These are phyloP conservation scores for Hydrolagus colliei DNA, from an alignment of 2,797 vertebrate genomes.

Conservation along the genomic window DNA sequence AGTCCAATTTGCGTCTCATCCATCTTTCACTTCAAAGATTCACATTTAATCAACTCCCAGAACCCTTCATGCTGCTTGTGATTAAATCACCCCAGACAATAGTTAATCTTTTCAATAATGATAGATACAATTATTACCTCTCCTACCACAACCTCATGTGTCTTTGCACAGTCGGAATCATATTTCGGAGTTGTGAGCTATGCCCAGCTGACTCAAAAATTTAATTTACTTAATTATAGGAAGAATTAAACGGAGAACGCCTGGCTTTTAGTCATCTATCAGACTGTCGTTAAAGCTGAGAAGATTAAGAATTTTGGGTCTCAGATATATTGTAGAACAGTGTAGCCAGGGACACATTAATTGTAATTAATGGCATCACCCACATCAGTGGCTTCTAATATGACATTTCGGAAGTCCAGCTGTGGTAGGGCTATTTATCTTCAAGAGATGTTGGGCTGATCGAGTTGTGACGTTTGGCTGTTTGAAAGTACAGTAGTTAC, in stretches of 20 bases:
- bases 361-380: slow-evolving; percentile 41
- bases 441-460: neutral
- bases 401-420: slow-evolving; percentile 8
- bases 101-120: slow-evolving; percentile 26
- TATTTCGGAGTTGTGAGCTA: slow-evolving; percentile 42
- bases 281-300: slow-evolving; percentile 38
- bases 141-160: slow-evolving; percentile 36
- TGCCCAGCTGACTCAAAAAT: slow-evolving; percentile 51
- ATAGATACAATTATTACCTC: slow-evolving; percentile 41
- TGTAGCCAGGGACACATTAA: slow-evolving; percentile 42
- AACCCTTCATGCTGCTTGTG: neutral
- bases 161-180: slow-evolving; percentile 37
- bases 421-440: neutral
- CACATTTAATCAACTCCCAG: slow-evolving; percentile 10
- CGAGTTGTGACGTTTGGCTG: neutral
- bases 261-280: slow-evolving; percentile 52
- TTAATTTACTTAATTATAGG: slow-evolving; percentile 59
- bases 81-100: neutral
- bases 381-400: slow-evolving; percentile 19
- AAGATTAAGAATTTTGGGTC: neutral
- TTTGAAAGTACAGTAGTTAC: slow-evolving; percentile 3
- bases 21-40: neutral
- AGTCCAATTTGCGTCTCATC: neutral
- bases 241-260: slow-evolving; percentile 47
- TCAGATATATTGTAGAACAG: slow-evolving; percentile 39